A percentile compares a stretch with the other conserved stretches of the same genome.
These are phyloP conservation scores for Muraenolepis orangiensis DNA, from an alignment of 2,797 vertebrate genomes.

Conservation along the genomic window DNA sequence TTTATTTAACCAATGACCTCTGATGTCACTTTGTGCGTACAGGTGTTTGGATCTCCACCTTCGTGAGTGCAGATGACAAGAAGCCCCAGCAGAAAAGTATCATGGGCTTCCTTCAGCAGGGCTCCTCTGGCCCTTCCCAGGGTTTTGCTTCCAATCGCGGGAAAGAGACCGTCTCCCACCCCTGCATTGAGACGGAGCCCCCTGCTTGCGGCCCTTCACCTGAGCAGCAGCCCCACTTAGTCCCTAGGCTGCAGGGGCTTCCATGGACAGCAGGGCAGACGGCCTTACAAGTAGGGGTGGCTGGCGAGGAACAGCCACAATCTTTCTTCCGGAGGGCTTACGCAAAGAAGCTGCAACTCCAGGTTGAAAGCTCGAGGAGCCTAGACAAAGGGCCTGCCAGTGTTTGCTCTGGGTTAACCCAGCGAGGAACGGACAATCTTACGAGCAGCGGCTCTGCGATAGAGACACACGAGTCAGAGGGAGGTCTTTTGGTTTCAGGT, in stretches of 20 bases:
- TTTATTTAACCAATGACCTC: conserved; percentile 37
- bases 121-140: conserved; percentile 56
- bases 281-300: conserved; percentile 55
- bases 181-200: too few relatives aligned
- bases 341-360: conserved; percentile 64
- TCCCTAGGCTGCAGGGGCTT: conserved; percentile 33
- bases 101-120: conserved; percentile 81
- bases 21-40: too few relatives aligned
- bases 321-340: conserved; percentile 73
- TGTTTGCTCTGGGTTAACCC: not conserved
- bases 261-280: conserved; percentile 66
- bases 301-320: conserved; percentile 52
- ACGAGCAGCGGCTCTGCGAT: conserved; percentile 8
- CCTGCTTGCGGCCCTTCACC: too few relatives aligned
- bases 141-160: conserved; percentile 44
- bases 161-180: conserved; percentile 26
- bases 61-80: conserved; percentile 79
- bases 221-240: conserved; percentile 37
- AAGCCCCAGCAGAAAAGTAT: conserved; percentile 89
- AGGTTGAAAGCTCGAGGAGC: conserved; percentile 27
- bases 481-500: not conserved
- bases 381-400: conserved; percentile 14
- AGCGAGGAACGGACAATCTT: not conserved
- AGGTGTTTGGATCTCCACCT: too few relatives aligned
- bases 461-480: not conserved